Percentiles rank a stretch among this genome's conserved stretches.
Conservation (phyloP, 37 sponge, comb jelly and placozoan species). For the Beroe forskalii region DNA sequence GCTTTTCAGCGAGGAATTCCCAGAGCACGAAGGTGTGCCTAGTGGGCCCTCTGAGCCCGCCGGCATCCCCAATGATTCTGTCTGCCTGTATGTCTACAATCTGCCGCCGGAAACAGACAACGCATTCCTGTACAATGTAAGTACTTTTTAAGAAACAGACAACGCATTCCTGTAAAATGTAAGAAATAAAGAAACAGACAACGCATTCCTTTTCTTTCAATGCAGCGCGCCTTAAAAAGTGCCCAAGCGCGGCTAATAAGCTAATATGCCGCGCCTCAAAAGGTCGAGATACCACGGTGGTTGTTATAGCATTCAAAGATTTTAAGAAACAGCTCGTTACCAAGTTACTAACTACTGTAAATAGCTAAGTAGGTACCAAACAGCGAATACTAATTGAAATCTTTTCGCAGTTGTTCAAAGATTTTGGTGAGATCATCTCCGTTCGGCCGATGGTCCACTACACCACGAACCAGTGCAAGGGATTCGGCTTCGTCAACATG, state of each 20-base stretch:
- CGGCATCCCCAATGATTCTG: not conserved
- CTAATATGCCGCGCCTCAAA: too few species aligned
- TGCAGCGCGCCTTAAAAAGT: too few species aligned
- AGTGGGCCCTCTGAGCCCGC: not conserved
- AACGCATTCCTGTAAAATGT: conserved; percentile 75
- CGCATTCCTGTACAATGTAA: conserved; percentile 71
- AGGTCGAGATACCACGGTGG: too few species aligned
- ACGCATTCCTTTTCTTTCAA: too few species aligned
- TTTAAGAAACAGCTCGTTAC: too few species aligned
- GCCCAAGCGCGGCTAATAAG: too few species aligned
- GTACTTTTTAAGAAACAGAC: conserved; percentile 59
- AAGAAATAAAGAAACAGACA: conserved; percentile 65
- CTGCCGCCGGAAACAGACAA: conserved; percentile 76
- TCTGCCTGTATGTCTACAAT: conserved; percentile 86
- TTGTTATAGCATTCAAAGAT: too few species aligned
- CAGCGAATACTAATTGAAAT: too few species aligned
- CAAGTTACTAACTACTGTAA: too few species aligned
- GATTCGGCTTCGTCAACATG: conserved; percentile 97
- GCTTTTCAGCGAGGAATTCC: not conserved
- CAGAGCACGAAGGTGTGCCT: not conserved
- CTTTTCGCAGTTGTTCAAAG: conserved; percentile 77
- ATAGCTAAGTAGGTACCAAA: too few species aligned
- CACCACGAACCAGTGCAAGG: conserved; percentile 74
- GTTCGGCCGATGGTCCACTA: conserved; percentile 78
- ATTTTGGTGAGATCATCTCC: conserved; percentile 82